Conservation (phyloP, 2,113 vertebrate species). For the Ceyx margarethae region DNA sequence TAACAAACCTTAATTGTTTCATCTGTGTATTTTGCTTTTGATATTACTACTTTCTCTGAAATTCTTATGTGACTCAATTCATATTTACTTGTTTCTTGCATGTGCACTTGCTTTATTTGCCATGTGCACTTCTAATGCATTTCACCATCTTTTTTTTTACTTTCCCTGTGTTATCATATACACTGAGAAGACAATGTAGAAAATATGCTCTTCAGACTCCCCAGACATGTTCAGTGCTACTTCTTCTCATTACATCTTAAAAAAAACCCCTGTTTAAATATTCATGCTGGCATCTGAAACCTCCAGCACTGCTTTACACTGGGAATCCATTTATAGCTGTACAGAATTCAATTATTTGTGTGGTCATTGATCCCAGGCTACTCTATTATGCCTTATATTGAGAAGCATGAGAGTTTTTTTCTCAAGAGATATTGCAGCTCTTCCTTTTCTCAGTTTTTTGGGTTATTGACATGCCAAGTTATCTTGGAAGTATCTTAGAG, state of each 20-base stretch:
- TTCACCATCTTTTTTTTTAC: not conserved
- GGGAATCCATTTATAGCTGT: conserved; percentile 27
- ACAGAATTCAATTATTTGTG: conserved; percentile 23
- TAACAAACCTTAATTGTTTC: not conserved
- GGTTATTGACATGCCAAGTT: not conserved
- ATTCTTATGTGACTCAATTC: not conserved
- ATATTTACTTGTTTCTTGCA: not conserved
- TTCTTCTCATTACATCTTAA: not conserved
- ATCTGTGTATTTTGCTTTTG: not conserved
- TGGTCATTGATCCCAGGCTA: conserved; percentile 6
- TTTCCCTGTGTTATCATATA: not conserved
- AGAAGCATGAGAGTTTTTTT: not conserved
- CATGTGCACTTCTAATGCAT: not conserved
- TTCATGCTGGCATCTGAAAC: conserved; percentile 32
- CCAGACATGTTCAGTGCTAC: not conserved
- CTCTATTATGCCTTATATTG: not conserved
- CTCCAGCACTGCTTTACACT: not conserved
- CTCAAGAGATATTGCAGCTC: not conserved
- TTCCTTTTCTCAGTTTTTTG: not conserved
- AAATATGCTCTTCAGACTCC: not conserved
- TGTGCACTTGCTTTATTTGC: not conserved
- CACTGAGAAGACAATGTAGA: not conserved
- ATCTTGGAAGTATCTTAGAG: not conserved
- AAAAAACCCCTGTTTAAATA: conserved; percentile 37
- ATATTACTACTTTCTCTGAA: not conserved